Evolutionary conservation across 2,888 invertebrate species (phyloP).

Genomic region (Agelastica alni): DNA sequence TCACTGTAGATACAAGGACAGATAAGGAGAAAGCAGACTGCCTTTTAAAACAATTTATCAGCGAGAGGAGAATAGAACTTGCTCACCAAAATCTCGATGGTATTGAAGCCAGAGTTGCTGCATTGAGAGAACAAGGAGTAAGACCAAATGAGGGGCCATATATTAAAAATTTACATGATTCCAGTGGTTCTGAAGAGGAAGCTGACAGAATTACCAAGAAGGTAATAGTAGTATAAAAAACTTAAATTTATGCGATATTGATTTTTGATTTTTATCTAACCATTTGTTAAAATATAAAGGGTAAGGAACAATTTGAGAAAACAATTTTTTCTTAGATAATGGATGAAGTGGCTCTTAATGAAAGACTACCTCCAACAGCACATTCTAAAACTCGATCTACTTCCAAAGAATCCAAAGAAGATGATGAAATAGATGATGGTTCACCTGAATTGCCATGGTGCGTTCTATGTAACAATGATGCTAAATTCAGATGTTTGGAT

Average conservation of each 20-base stretch:
- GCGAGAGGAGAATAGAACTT: constrained; percentile 57
- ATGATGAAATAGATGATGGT: constrained; percentile 13
- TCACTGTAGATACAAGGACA: constrained; percentile 63
- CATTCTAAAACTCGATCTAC: constrained; percentile 26
- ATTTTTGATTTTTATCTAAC: too few species aligned
- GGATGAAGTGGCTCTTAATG: constrained; percentile 59
- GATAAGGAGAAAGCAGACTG: constrained; percentile 75
- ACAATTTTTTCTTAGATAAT: constrained; percentile 51
- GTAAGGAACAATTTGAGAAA: too few species aligned
- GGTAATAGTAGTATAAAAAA: too few species aligned
- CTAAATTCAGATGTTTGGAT: constrained; percentile 71
- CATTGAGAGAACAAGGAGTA: constrained; percentile 58
- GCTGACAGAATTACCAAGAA: constrained; percentile 54
- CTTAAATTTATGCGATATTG: too few species aligned
- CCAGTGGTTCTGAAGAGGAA: constrained; percentile 52
- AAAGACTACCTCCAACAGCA: constrained; percentile 45
- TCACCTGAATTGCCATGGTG: constrained; percentile 75
- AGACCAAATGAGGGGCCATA: constrained; percentile 51
- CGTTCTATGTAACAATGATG: constrained; percentile 84
- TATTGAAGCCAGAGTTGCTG: constrained; percentile 61
- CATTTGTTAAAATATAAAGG: too few species aligned
- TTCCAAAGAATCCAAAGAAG: constrained; percentile 10
- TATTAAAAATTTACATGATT: constrained; percentile 52
- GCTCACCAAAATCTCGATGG: constrained; percentile 59
- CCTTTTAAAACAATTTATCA: constrained; percentile 62